Evolutionary conservation across 1,140 invertebrate genomes (phyloP), one percentile per base, ranked within the genome.

Genomic region (Brachionus rubens): DNA sequence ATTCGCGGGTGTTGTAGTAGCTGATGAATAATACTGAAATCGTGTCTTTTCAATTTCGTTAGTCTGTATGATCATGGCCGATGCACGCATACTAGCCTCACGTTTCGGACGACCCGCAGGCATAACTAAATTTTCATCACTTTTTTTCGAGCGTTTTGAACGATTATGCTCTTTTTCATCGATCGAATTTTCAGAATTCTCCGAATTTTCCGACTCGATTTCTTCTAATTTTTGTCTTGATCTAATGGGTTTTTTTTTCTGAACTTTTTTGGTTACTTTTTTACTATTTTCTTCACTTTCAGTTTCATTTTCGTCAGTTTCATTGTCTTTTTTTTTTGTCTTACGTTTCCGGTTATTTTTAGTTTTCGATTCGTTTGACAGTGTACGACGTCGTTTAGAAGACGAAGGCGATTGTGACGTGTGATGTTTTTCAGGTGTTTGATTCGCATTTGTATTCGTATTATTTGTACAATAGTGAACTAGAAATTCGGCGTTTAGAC

Each of bases 61-160:
- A 21, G 52, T 59, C 47, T 76, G 75, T 1, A 76, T 76, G n/a
- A 76, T 76, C 36, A 76, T 43, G 6, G 59, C 75, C 3, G 75
- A 76, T 16, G 75, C 75, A n/a, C 59, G 24, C 30, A 59, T 7
- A 40, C 75, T 62, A 6, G 75, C 75, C 30, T 76, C 75, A 46
- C 75, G 54, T 28, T 62, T 59, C 5, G 75, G 52, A 12, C 75
- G 40, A 28, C 50, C 52, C 14, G 16, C 10, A 14, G 46, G 12
- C 9, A 26, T 7, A 5, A 30, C 54, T 59, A 26, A 10, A 16
- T 26, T 14, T 16, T 30, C n/a, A 30, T 33, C 28, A 30, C 28
- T 26, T 59, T 30, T n/a, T 26, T 26, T 16, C 16, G 7, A 33
- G 16, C 54, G n/a, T 33, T 28, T 7, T 33, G 12, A 10, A 4